Percentiles rank a stretch among this genome's conserved stretches.
Evolutionary conservation across 2,113 vertebrate genomes (phyloP).

Genomic region (Hemicordylus capensis): DNA sequence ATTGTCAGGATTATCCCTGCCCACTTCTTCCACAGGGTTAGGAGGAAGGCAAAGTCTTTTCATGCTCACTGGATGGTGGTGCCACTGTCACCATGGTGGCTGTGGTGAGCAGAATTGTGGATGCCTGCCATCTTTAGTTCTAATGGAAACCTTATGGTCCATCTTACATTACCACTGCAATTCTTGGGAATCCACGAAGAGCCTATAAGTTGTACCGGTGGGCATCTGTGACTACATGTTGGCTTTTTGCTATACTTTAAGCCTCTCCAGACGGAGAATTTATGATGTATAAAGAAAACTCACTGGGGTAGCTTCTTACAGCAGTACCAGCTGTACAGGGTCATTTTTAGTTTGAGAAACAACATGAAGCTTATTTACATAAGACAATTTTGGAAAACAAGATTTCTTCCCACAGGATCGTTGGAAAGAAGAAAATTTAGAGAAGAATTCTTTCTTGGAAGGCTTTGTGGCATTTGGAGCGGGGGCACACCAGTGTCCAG

Average conservation of each 20-base stretch:
- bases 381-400: conserved; percentile 71
- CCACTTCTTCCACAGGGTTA: too few species aligned
- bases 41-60: too few species aligned
- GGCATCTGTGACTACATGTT: background rate
- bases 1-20: too few species aligned
- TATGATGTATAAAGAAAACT: background rate
- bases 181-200: background rate
- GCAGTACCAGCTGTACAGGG: conserved; percentile 73
- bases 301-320: conserved; percentile 55
- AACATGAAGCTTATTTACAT: conserved; percentile 80
- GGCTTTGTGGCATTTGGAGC: conserved; percentile 85
- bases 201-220: background rate
- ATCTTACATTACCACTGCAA: too few species aligned
- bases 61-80: too few species aligned
- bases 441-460: conserved; percentile 88
- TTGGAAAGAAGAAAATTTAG: conserved; percentile 87
- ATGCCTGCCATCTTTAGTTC: background rate
- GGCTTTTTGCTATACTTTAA: background rate
- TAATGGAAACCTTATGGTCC: too few species aligned
- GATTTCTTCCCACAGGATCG: conserved; percentile 89
- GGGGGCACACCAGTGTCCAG: conserved; percentile 86
- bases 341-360: conserved; percentile 77
- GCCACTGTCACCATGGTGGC: too few species aligned
- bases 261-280: conserved; percentile 26
- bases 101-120: too few species aligned